These are phyloP conservation scores for Procapra przewalskii DNA, from an alignment of 2,113 vertebrate species.

Conservation along the genomic window DNA sequence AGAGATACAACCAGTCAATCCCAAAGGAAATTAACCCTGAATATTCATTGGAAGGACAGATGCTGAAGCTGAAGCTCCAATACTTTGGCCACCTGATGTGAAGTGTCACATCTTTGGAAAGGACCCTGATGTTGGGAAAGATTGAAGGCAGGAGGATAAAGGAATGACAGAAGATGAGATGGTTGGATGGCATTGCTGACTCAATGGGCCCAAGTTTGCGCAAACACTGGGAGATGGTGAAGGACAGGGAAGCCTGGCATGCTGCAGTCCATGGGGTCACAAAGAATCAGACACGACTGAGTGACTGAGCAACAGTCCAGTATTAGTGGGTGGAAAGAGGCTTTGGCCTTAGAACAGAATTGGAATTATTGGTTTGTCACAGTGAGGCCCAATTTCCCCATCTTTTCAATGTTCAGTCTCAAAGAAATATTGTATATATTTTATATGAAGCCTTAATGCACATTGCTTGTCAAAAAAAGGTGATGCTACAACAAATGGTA, in stretches of 20 bases:
- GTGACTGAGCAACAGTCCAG: not conserved
- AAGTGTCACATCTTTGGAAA: not conserved
- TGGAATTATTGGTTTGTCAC: not conserved
- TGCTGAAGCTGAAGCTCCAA: not conserved
- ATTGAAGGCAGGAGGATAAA: not conserved
- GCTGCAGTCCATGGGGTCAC: not conserved
- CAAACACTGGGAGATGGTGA: not conserved
- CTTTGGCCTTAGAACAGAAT: not conserved
- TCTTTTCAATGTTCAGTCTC: not conserved
- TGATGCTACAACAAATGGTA: not conserved
- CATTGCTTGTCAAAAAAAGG: not conserved
- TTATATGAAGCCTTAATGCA: not conserved
- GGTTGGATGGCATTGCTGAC: not conserved
- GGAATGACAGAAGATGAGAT: not conserved
- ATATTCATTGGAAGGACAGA: not conserved
- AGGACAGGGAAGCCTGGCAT: not conserved
- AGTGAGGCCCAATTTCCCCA: not conserved
- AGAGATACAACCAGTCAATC: not conserved
- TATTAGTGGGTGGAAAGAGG: not conserved
- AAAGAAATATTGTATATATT: not conserved
- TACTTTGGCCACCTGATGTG: not conserved
- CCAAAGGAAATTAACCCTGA: not conserved
- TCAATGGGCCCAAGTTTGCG: not conserved
- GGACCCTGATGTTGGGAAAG: not conserved
- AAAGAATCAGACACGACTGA: not conserved